Evolutionary conservation across 2,888 invertebrate species (phyloP), one percentile per base, ranked within the genome.

Genomic region (Spodoptera exigua): DNA sequence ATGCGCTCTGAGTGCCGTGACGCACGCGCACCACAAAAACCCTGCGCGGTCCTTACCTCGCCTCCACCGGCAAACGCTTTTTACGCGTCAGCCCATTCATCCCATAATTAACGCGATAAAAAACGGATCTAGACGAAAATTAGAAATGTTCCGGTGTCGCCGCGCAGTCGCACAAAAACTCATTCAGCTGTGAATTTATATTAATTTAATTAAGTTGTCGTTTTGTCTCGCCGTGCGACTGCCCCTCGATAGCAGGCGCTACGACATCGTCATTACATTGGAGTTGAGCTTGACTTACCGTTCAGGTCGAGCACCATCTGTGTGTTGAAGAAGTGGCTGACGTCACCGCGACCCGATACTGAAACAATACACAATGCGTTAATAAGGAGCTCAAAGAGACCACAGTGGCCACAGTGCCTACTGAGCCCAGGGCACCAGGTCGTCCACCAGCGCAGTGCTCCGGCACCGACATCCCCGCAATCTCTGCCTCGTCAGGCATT

Each of bases 291-390:
- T 44, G 52, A 89, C 93, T 83, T 78, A 93, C 93, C 93, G 83
- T 93, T 92, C 78, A 93, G 91, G 88, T 93, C 93, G 86, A 93
- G 89, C 85, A 93, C 89, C 93, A 93, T 92, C 86, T 93, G 93
- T 70, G 93, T 92, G 84, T 92, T 90, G 91, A 91, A 93, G 87
- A 82, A 93, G 83, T 89, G 88, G 88, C 86, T 88, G 86, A 92
- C 92, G 92, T 92, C 92, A 80, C 91, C 91, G 86, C 92, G 93
- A 75, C 90, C 91, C 83, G 93, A 86, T 84, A 91, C 93, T 93
- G 93, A 74, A 92, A 93, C 89, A 90, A 87, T 62, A 81, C 71
- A 48, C 70, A 77, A 7, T 5, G 44, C 16, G 2, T 77, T 21
- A 46, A 16, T 53, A 18, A 49, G 1, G 11, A 13, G 1, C 10